Base-by-base conservation (phyloP, 2,888 invertebrate species). In the Caenorhabditis doughertyi region DNA sequence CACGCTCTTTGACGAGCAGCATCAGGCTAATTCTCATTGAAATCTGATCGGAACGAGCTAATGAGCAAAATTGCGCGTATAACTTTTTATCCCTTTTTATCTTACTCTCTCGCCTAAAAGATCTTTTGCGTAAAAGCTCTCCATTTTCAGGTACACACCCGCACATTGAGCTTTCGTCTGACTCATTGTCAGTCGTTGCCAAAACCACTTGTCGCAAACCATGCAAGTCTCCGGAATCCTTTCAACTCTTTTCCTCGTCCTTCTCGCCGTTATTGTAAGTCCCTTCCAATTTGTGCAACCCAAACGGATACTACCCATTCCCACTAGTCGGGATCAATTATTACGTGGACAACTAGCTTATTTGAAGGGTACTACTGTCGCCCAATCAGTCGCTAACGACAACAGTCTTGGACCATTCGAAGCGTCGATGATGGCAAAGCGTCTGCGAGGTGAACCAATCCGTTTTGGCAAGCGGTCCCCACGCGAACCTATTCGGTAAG, bases 401-500 rank as follows among this genome's bases (percentile, higher is more conserved):
- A 56, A 74, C 65, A 23, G 39, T 18, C 25, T 73, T 39, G 81
- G 60, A 11, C 62, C 55, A 42, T 79, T 79, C 55, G 73, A 83
- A 25, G 65, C 73, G 44, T 70, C 79, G 13, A 27, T 80, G 42
- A 71, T 76, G 42, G 72, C 72, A n/a, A 86, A 86, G 49, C 79
- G 88, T 32, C 84, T 87, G 47, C 86, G 88, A 35, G 88, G 86
- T 3, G 88, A 88, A 81, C 90, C 91, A 9, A 89, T 91, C 56
- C 87, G 90, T 47, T 90, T 90, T 68, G 90, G 90, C 25, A 91
- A 91, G 77, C 89, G 91, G n/a, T 85, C 87, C 27, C 87, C 87
- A n/a, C 86, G 90, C 44, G 90, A 91, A 74, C 90, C 91, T 23
- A 89, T 91, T 27, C 87, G 91, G 76, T 91, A 83, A 80, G 89